These are phyloP conservation scores for Zaprionus bogoriensis DNA, from an alignment of 2,888 invertebrate species.

Conservation along the genomic window DNA sequence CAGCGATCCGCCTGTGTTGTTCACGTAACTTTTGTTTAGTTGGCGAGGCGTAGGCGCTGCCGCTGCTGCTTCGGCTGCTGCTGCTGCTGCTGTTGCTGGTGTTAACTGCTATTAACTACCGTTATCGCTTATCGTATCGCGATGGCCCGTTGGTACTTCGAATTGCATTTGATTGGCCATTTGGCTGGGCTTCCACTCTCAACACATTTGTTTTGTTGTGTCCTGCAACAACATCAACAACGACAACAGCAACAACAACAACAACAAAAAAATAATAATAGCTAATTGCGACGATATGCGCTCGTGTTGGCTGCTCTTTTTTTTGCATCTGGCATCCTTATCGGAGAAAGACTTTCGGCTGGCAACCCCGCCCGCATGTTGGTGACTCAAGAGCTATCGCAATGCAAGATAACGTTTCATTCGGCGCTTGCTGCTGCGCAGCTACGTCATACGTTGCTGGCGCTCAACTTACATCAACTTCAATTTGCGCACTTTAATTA, in stretches of 20 bases:
- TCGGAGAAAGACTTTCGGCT: slow-evolving; percentile 36
- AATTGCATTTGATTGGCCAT: slow-evolving; percentile 39
- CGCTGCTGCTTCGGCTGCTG: background rate
- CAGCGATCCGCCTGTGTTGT: slow-evolving; percentile 28
- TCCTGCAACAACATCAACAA: no score
- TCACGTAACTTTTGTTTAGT: slow-evolving; percentile 45
- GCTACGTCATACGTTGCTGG: slow-evolving; percentile 29
- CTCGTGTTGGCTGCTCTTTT: slow-evolving; percentile 26
- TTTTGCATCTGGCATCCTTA: slow-evolving; percentile 53
- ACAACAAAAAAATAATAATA: no score
- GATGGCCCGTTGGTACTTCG: slow-evolving; percentile 33
- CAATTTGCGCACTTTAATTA: no score
- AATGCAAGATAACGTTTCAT: slow-evolving; percentile 30
- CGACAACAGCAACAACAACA: slow-evolving; percentile 24
- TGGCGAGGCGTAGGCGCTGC: slow-evolving; percentile 19
- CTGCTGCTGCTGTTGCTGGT: slow-evolving; percentile 1
- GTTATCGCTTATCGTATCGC: slow-evolving; percentile 26
- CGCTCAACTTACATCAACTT: no score
- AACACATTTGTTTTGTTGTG: slow-evolving; percentile 48
- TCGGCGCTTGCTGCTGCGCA: slow-evolving; percentile 19
- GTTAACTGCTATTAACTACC: slow-evolving; percentile 40
- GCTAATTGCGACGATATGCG: slow-evolving; percentile 43
- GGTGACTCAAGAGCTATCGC: slow-evolving; percentile 43
- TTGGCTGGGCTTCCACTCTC: slow-evolving; percentile 18
- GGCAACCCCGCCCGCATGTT: slow-evolving; percentile 47